Base-by-base conservation (phyloP, 2,797 vertebrate species). In the Rhabdophis nuchalis region DNA sequence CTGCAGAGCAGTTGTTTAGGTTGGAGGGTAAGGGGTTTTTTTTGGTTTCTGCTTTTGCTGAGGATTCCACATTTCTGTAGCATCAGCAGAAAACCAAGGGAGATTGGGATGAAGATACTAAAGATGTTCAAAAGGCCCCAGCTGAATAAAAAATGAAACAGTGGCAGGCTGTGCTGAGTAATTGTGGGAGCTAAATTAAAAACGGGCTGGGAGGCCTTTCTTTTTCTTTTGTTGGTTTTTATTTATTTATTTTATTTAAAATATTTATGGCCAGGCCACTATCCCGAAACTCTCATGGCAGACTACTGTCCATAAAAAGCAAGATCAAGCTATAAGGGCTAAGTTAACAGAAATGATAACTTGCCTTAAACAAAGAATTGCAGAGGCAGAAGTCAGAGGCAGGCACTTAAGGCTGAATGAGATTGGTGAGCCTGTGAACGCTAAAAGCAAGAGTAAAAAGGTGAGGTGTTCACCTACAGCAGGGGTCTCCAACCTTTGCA, bases 121-220 rank as follows among this genome's bases (percentile, higher is more conserved):
- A 91, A 91, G 61, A 29, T 16, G 52, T 46, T 87, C 50, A 87
- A n/a, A 72, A 91, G 87, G 32, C 41, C 58, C 86, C 60, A 87
- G 61, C 52, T 57, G 86, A 36, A 88, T 87, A 53, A 87, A 72
- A 91, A 77, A 87, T 88, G 87, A 91, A 87, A 68, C 56, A 68
- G 60, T 46, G 52, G 85, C 52, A 8, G 54, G 50, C 85, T 57
- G 14, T 91, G 86, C 61, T 88, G 61, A 77, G 91, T 86, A 72
- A 86, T 77, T 57, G 36, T 77, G 53, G 53, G 16, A 27, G 32
- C 60, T 56, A 32, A 13, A 77, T 57, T 88, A 41, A 85, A 85
- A 58, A 41, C 13, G n/a, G 53, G 20, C 32, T 54, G 29, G 86
- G 53, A 87, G 53, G 54, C 16, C 20, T 87, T n/a, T n/a, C 53